phyloP scores from a whole-genome alignment of 2,113 vertebrate species.

The Chionis minor region DNA sequence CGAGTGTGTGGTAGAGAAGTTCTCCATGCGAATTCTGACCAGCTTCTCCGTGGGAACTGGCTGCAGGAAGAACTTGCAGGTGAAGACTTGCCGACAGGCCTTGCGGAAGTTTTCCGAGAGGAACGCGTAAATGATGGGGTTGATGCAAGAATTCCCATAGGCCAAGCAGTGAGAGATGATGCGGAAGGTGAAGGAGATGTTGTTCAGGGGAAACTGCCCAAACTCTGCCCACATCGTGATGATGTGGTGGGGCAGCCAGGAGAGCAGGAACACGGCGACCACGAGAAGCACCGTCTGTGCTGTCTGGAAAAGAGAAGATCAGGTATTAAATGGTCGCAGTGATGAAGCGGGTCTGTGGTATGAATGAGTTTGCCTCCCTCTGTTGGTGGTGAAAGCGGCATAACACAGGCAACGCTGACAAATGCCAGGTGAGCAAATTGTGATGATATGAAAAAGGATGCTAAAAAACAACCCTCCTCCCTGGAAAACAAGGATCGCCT shows the following conservation, averaged over 20 bases:
- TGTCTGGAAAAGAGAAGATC: conserved; percentile 67
- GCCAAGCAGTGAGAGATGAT: conserved; percentile 83
- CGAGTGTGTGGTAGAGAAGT: conserved; percentile 79
- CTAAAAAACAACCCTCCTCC: not conserved
- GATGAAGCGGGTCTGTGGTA: not conserved
- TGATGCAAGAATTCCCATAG: conserved; percentile 84
- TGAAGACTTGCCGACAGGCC: conserved; percentile 77
- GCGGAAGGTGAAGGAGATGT: conserved; percentile 79
- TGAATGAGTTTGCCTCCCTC: not conserved
- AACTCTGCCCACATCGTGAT: conserved; percentile 86
- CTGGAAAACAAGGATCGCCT: not conserved
- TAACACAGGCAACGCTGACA: not conserved
- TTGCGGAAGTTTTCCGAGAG: conserved; percentile 84
- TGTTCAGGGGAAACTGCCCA: conserved; percentile 78
- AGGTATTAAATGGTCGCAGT: fast-evolving
- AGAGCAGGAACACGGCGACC: conserved; percentile 78
- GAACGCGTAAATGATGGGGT: conserved; percentile 85
- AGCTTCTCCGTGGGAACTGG: conserved; percentile 26
- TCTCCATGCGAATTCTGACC: conserved; percentile 76
- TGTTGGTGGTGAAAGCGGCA: not conserved
- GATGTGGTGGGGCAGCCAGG: conserved; percentile 86
- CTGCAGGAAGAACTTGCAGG: conserved; percentile 53
- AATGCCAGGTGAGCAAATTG: not conserved
- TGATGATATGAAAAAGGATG: not conserved
- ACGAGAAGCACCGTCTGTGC: conserved; percentile 82